Conservation (phyloP, 2,113 vertebrate species). For the Coregonus clupeaformis region DNA sequence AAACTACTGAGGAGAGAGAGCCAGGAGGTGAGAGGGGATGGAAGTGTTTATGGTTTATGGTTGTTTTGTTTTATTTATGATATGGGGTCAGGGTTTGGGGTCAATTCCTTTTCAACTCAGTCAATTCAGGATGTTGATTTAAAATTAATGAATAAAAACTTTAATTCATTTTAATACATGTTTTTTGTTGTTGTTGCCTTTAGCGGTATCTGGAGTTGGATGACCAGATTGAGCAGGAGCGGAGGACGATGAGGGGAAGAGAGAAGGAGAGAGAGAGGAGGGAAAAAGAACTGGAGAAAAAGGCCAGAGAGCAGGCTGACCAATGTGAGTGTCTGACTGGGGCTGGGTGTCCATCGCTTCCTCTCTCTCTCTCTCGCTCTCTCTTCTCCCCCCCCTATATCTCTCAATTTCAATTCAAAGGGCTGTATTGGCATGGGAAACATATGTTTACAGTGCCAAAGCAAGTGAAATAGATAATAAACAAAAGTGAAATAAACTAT, state of each 20-base stretch:
- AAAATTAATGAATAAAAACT: not conserved
- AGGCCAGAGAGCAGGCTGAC: constrained; percentile 76
- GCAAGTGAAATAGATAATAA: no score
- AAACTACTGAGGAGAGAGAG: constrained; percentile 67
- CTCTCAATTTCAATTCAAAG: no score
- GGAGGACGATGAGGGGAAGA: constrained; percentile 67
- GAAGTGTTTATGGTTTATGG: not conserved
- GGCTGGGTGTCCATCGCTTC: not conserved
- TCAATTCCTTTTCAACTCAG: not conserved
- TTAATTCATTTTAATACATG: not conserved
- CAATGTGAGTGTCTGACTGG: constrained; percentile 61
- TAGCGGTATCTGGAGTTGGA: constrained; percentile 75
- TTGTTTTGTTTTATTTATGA: not conserved
- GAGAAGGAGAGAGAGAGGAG: constrained; percentile 72
- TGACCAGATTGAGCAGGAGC: constrained; percentile 76
- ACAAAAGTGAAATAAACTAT: no score
- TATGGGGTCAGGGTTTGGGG: not conserved
- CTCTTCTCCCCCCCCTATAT: no score
- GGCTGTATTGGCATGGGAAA: no score
- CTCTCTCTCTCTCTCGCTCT: no score
- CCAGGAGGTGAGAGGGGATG: constrained; percentile 68
- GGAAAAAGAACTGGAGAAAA: constrained; percentile 72
- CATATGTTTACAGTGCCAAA: no score
- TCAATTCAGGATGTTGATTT: not conserved
- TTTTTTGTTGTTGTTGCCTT: not conserved